phyloP scores from a whole-genome alignment of 2,888 invertebrate genomes.

The Cremastinae sp. region DNA sequence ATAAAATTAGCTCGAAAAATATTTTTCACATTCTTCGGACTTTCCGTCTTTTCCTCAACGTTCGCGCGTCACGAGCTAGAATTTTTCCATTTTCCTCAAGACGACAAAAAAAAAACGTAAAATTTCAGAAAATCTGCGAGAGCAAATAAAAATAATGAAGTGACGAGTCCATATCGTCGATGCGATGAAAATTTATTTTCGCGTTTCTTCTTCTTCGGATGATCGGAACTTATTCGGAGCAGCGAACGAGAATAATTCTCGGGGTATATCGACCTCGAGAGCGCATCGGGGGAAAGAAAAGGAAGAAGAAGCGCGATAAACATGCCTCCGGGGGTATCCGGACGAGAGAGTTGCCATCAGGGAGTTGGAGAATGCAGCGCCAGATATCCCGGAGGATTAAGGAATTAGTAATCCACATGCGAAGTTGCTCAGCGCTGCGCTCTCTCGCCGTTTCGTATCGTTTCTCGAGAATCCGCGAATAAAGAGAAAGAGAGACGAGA shows the following conservation, averaged over 20 bases:
- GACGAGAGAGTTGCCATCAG: slow-evolving; percentile 31
- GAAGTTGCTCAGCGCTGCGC: slow-evolving; percentile 36
- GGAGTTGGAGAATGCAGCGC: slow-evolving; percentile 36
- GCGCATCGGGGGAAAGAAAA: slow-evolving; percentile 23
- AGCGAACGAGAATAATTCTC: slow-evolving; percentile 24
- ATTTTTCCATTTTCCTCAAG: no score
- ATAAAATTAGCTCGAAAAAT: no score
- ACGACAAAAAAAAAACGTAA: no score
- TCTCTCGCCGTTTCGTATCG: slow-evolving; percentile 10
- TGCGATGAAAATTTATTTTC: neutral
- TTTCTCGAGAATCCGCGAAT: no score
- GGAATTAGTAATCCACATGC: slow-evolving; percentile 54
- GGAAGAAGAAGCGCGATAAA: slow-evolving; percentile 24
- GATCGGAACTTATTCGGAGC: slow-evolving; percentile 24
- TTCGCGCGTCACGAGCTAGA: no score
- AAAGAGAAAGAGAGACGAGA: no score
- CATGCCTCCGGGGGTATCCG: slow-evolving; percentile 14
- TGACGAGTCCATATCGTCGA: neutral
- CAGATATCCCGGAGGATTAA: slow-evolving; percentile 49
- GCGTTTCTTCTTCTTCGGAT: slow-evolving; percentile 20
- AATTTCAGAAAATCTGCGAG: neutral
- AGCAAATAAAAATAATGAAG: slow-evolving; percentile 12
- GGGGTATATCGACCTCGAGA: slow-evolving; percentile 56
- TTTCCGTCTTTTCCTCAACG: no score
- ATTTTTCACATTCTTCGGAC: no score